Conservation (phyloP, 2,113 vertebrate genomes). For the Myanophis thanlyinensis region DNA sequence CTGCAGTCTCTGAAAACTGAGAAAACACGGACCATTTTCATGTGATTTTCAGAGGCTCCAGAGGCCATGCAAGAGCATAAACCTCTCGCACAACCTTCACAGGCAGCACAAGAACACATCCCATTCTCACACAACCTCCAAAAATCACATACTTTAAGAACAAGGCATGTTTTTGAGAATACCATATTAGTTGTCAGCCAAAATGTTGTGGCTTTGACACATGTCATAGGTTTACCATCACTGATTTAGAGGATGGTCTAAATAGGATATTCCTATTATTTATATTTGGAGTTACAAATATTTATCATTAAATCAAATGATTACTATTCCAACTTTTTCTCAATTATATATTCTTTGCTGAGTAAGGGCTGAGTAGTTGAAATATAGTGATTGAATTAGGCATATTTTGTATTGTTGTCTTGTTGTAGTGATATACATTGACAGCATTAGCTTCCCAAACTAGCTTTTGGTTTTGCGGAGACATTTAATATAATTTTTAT, state of each 20-base stretch:
- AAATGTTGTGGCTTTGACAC: not conserved
- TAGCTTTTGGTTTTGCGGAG: not conserved
- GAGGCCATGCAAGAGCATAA: not conserved
- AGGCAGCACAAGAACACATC: not conserved
- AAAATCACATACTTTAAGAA: not conserved
- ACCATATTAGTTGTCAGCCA: not conserved
- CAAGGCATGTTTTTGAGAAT: not conserved
- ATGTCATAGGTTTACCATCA: not conserved
- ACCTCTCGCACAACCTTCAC: not conserved
- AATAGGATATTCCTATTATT: not conserved
- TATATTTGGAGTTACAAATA: not conserved
- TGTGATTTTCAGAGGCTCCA: not conserved
- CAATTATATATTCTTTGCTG: not conserved
- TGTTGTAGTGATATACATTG: not conserved
- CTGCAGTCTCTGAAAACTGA: not conserved
- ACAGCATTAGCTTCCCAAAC: not conserved
- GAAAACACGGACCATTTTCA: not conserved
- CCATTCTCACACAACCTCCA: not conserved
- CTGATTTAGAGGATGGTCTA: not conserved
- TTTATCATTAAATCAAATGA: not conserved
- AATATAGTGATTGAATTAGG: not conserved
- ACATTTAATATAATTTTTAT: not conserved
- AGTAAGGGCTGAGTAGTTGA: not conserved
- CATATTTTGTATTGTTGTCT: not conserved
- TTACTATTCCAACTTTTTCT: not conserved